phyloP scores from a whole-genome alignment of 2,113 vertebrate genomes.

The Uropsilus gracilis region DNA sequence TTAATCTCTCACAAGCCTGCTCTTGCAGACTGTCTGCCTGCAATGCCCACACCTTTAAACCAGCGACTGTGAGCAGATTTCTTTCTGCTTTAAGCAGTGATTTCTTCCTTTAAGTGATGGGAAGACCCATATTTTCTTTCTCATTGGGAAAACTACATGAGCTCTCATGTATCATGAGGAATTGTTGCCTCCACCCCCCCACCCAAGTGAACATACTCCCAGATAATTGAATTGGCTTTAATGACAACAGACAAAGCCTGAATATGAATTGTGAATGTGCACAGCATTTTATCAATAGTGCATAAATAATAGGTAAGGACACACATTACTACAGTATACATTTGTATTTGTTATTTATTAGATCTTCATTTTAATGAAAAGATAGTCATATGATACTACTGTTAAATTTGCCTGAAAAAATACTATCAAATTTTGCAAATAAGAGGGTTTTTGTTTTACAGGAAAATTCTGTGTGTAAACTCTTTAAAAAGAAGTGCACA shows the following conservation, averaged over 20 bases:
- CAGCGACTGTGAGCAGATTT: constrained; percentile 38
- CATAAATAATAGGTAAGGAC: neutral
- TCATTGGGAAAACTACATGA: neutral
- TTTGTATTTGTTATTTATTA: neutral
- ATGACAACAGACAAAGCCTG: constrained; percentile 24
- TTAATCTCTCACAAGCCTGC: constrained; percentile 83
- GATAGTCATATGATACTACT: neutral
- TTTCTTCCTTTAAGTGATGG: constrained; percentile 39
- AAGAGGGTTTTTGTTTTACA: neutral
- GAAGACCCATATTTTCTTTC: constrained; percentile 28
- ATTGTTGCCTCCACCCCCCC: neutral
- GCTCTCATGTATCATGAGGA: neutral
- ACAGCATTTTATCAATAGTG: neutral
- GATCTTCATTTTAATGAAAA: neutral
- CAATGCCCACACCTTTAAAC: constrained; percentile 46
- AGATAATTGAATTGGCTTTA: constrained; percentile 31
- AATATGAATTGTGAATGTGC: neutral
- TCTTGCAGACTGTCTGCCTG: constrained; percentile 76
- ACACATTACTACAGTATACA: neutral
- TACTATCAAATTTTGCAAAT: neutral
- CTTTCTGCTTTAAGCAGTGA: neutral
- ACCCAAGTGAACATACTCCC: neutral
- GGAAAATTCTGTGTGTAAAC: neutral
- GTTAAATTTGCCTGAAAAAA: constrained; percentile 13
- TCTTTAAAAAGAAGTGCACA: neutral